Percentiles rank a stretch among this genome's conserved stretches.
phyloP scores from a whole-genome alignment of 2,113 vertebrate genomes.

The Choloepus hoffmanni region DNA sequence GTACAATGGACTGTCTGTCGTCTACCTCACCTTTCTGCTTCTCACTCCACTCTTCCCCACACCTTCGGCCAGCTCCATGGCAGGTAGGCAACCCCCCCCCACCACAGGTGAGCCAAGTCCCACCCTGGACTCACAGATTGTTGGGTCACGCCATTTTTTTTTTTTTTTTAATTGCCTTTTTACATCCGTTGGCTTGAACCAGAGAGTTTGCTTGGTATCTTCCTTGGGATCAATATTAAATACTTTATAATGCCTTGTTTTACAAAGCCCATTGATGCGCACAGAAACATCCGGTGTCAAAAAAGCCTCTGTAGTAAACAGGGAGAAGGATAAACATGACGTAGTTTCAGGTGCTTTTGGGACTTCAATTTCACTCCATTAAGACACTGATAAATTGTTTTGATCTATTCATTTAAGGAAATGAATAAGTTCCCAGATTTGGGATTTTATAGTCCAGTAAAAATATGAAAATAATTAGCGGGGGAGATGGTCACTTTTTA shows the following conservation, averaged over 20 bases:
- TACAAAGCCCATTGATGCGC: accelerated
- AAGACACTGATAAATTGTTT: not conserved
- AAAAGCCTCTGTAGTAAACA: not conserved
- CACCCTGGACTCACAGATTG: accelerated
- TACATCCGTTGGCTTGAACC: not conserved
- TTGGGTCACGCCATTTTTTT: not conserved
- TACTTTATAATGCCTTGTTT: not conserved
- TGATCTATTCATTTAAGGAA: not conserved
- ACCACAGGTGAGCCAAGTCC: not conserved
- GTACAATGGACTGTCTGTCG: conserved; percentile 84
- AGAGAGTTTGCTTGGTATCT: not conserved
- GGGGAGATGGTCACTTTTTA: not conserved
- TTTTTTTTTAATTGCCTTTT: not conserved
- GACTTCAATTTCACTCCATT: not conserved
- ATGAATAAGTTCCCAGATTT: not conserved
- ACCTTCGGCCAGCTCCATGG: conserved; percentile 77
- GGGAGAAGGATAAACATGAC: not conserved
- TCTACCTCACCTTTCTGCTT: conserved; percentile 86
- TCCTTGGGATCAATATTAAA: not conserved
- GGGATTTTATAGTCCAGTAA: not conserved
- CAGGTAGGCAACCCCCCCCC: conserved; percentile 75
- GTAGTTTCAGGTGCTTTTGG: not conserved
- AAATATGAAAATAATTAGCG: not conserved
- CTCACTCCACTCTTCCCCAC: conserved; percentile 82
- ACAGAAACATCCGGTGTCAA: not conserved